Percentiles rank a stretch among this genome's conserved stretches.
These are phyloP conservation scores for Cydia splendana DNA, from an alignment of 1,140 invertebrate genomes.

Conservation along the genomic window DNA sequence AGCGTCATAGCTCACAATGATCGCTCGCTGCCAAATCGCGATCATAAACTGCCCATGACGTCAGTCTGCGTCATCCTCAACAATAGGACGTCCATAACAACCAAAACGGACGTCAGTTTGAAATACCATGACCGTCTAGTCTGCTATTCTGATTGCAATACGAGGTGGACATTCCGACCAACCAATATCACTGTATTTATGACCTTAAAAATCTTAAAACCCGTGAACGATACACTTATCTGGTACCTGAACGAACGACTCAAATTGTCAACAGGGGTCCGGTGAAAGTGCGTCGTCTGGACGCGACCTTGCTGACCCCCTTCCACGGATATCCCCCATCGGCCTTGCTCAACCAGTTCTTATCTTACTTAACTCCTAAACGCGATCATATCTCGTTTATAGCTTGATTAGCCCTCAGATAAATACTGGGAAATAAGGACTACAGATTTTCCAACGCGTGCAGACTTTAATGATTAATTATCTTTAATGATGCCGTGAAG, in stretches of 20 bases:
- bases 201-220: neutral
- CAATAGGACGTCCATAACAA: slow-evolving; percentile 13
- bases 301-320: slow-evolving; percentile 57
- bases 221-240: neutral
- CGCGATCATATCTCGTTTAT: slow-evolving; percentile 18
- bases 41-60: neutral
- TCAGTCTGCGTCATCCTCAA: slow-evolving; percentile 9
- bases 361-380: slow-evolving; percentile 32
- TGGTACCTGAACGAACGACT: neutral
- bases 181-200: neutral
- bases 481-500: slow-evolving; percentile 34
- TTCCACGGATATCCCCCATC: slow-evolving; percentile 35
- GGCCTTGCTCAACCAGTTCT: slow-evolving; percentile 33
- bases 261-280: slow-evolving; percentile 33
- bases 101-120: neutral
- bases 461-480: slow-evolving; percentile 23
- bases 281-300: slow-evolving; percentile 55
- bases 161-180: neutral
- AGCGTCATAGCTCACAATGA: neutral
- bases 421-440: slow-evolving; percentile 26
- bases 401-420: slow-evolving; percentile 20
- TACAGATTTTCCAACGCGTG: slow-evolving; percentile 18
- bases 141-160: neutral
- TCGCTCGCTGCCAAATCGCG: slow-evolving; percentile 3
- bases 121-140: neutral